Percentiles rank a stretch among this genome's conserved stretches.
phyloP scores from a whole-genome alignment of 53 echinoderm and acorn worm genomes.

The Echinarachnius parma region DNA sequence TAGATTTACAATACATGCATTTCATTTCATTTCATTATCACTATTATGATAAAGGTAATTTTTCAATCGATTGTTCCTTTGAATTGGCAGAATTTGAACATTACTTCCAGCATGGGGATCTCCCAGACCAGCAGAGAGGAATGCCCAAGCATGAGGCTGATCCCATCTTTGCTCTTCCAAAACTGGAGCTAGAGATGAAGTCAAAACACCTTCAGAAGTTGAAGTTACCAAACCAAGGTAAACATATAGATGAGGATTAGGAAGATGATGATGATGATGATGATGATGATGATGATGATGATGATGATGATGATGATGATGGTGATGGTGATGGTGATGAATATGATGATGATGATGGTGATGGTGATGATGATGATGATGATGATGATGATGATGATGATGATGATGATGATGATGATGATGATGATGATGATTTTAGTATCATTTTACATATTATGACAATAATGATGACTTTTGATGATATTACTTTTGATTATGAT shows the following conservation, averaged over 20 bases:
- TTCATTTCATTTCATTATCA: no score
- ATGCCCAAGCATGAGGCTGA: slow-evolving; percentile 76
- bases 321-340: background rate
- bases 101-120: slow-evolving; percentile 45
- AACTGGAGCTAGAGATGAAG: slow-evolving; percentile 90
- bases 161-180: slow-evolving; percentile 92
- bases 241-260: background rate
- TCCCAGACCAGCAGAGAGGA: slow-evolving; percentile 18
- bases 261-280: background rate
- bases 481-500: background rate
- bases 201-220: slow-evolving; percentile 77
- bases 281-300: background rate
- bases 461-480: background rate
- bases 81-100: slow-evolving; percentile 46
- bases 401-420: slow-evolving; percentile 5
- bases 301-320: slow-evolving; percentile 12
- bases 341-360: slow-evolving; percentile 2
- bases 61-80: background rate
- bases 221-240: slow-evolving; percentile 7
- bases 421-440: background rate
- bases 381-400: slow-evolving; percentile 5
- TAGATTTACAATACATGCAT: no score
- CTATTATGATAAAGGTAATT: no score
- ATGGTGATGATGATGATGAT: slow-evolving; percentile 6
- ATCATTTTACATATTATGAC: no score